Evolutionary conservation across 2,113 vertebrate genomes (phyloP).

Genomic region (Craseonycteris thonglongyai): DNA sequence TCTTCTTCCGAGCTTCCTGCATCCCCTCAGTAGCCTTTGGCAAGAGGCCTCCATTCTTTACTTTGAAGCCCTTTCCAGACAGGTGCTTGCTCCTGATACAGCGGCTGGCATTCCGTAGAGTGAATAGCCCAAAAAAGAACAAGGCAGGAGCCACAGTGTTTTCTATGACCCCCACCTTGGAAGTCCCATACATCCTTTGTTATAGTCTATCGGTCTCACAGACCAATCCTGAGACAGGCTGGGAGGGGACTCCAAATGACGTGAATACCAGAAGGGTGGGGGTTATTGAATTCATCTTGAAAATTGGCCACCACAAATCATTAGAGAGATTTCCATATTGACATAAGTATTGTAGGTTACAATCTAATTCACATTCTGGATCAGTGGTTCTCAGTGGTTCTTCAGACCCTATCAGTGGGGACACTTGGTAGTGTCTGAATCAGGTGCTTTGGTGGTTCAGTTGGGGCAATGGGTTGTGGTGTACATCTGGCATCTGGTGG

Average conservation of each 20-base stretch:
- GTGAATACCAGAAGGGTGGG: not conserved
- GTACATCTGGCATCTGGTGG: not conserved
- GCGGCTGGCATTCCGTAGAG: not conserved
- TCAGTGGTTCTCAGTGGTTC: not conserved
- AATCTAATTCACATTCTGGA: not conserved
- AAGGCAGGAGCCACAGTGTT: not conserved
- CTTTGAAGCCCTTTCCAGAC: not conserved
- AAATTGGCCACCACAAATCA: not conserved
- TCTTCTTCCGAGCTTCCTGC: not conserved
- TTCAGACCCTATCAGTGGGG: no score
- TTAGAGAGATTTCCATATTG: not conserved
- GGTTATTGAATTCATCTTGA: not conserved
- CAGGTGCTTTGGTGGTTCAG: not conserved
- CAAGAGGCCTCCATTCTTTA: not conserved
- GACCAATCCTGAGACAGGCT: not conserved
- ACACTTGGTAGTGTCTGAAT: not conserved
- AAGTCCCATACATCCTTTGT: not conserved
- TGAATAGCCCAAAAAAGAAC: not conserved
- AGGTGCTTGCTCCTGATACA: not conserved
- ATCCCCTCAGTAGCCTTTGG: not conserved
- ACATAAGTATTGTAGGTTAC: not conserved
- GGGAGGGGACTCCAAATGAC: not conserved
- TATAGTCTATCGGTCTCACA: not conserved
- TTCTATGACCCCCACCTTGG: not conserved
- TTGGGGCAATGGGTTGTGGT: not conserved